A percentile compares a stretch with the other conserved stretches of the same genome.
Evolutionary conservation across 2,113 vertebrate species (phyloP).

Genomic region (Grammatotria lemairii): DNA sequence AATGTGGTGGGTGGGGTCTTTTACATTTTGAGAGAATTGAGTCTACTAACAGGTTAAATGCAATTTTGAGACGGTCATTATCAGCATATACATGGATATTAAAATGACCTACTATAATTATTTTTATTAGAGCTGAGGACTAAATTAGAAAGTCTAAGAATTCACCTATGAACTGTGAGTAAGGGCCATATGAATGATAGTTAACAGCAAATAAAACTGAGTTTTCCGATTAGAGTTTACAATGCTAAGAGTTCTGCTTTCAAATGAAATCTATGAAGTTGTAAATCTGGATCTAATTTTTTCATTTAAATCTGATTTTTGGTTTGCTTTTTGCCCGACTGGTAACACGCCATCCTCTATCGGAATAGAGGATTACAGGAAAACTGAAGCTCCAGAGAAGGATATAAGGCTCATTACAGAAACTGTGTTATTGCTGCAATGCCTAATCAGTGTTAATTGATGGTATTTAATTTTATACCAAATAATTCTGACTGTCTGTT

Average conservation of each 20-base stretch:
- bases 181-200: background rate
- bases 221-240: background rate
- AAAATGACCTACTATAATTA: background rate
- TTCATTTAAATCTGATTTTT: background rate
- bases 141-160: background rate
- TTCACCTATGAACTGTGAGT: background rate
- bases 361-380: background rate
- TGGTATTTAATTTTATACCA: background rate
- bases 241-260: background rate
- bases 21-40: background rate
- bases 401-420: background rate
- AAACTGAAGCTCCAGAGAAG: background rate
- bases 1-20: background rate
- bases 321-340: background rate
- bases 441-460: background rate
- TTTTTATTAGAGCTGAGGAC: background rate
- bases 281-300: background rate
- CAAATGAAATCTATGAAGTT: background rate
- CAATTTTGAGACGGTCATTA: background rate
- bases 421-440: background rate
- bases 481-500: background rate
- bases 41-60: background rate
- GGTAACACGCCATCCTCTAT: background rate
- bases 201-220: background rate
- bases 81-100: background rate